Evolutionary conservation across 2,888 invertebrate species (phyloP).

Genomic region (Thereva unica): DNA sequence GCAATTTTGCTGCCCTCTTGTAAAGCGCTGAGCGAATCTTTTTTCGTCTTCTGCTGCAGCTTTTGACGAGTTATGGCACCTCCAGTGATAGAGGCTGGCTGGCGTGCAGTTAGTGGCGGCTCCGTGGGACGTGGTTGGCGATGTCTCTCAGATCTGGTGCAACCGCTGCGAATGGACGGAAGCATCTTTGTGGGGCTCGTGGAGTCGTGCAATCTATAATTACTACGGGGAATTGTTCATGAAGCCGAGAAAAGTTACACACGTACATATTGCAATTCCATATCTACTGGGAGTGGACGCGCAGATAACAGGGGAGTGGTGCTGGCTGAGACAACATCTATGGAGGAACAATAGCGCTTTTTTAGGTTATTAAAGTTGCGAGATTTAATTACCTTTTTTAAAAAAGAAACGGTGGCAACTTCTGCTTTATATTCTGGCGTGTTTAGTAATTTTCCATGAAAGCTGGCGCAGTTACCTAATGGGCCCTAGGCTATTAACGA

Average conservation of each 20-base stretch:
- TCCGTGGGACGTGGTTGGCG: conserved; percentile 8
- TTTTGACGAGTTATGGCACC: conserved; percentile 32
- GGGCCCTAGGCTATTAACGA: no score
- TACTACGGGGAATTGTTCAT: neutral
- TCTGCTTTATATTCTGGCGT: no score
- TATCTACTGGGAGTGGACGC: no score
- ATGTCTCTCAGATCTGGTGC: conserved; percentile 6
- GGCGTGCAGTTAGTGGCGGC: neutral
- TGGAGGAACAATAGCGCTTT: no score
- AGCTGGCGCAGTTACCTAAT: no score
- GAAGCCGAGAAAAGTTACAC: conserved; percentile 26
- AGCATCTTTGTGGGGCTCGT: conserved; percentile 3
- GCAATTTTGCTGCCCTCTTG: conserved; percentile 18
- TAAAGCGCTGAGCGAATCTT: neutral
- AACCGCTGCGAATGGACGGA: conserved; percentile 15
- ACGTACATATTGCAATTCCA: neutral
- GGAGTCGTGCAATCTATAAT: conserved; percentile 9
- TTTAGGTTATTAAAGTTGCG: no score
- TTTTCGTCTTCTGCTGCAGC: conserved; percentile 11
- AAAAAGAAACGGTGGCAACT: no score
- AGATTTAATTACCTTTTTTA: no score
- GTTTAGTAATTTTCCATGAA: no score
- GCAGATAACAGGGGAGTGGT: no score
- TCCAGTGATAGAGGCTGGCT: conserved; percentile 3
- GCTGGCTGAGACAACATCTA: no score